Conservation (phyloP, 2,888 invertebrate genomes). For the Dorcus hopei region DNA sequence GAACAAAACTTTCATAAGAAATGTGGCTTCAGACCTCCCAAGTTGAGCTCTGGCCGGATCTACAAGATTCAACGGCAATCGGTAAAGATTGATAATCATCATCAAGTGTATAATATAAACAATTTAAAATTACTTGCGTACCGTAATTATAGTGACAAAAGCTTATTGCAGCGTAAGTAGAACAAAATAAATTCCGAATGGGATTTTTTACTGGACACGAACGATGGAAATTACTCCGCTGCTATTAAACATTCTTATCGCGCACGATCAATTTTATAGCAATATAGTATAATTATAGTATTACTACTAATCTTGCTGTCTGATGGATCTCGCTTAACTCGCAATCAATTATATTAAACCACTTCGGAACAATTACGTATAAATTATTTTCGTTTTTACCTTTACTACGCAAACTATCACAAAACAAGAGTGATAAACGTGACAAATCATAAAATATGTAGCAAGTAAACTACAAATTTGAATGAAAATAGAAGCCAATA, state of each 20-base stretch:
- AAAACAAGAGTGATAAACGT: too few relatives aligned
- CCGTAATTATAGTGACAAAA: slow-evolving; percentile 8
- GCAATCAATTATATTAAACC: slow-evolving; percentile 6
- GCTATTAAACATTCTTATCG: slow-evolving; percentile 10
- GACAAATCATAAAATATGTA: too few relatives aligned
- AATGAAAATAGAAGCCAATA: too few relatives aligned
- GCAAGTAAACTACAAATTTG: too few relatives aligned
- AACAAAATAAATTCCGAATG: slow-evolving; percentile 2
- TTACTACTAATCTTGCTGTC: slow-evolving; percentile 4
- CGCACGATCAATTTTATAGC: slow-evolving; percentile 10
- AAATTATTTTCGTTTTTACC: too few relatives aligned
- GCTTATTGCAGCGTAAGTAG: not conserved
- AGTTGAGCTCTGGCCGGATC: slow-evolving; percentile 32
- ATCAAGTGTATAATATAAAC: slow-evolving; percentile 13
- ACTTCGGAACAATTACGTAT: not conserved
- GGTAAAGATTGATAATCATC: slow-evolving; percentile 25
- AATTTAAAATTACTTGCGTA: slow-evolving; percentile 10
- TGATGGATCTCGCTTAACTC: not conserved
- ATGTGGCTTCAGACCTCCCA: slow-evolving; percentile 44
- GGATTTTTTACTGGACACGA: not conserved
- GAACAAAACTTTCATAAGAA: slow-evolving; percentile 42
- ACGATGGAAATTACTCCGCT: slow-evolving; percentile 5
- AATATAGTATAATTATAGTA: slow-evolving; percentile 7
- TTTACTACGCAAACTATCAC: too few relatives aligned
- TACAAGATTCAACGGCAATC: slow-evolving; percentile 20